Conservation (phyloP, 2,888 invertebrate species). For the Thymelicus acteon region DNA sequence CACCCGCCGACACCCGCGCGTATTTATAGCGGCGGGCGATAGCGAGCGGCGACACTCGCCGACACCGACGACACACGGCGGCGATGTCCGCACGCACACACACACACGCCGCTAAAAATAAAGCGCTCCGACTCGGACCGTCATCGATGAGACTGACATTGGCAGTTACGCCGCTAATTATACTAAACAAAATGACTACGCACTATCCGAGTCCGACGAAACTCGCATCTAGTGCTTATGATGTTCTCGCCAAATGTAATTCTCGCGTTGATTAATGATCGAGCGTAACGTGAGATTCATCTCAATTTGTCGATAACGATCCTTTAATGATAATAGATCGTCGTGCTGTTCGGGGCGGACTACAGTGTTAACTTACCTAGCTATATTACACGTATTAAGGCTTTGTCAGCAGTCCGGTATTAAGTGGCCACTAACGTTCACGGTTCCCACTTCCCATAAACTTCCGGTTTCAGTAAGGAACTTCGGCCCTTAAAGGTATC, state of each 20-base stretch:
- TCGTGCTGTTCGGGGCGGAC: not conserved
- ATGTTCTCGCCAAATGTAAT: constrained; percentile 5
- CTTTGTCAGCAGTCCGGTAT: too few relatives aligned
- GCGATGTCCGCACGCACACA: constrained; percentile 9
- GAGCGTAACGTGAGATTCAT: not conserved
- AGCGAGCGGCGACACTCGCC: constrained; percentile 18
- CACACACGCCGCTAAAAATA: constrained; percentile 27
- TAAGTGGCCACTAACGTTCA: too few relatives aligned
- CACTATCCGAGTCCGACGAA: constrained; percentile 12
- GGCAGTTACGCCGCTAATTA: constrained; percentile 39
- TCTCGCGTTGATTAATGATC: constrained; percentile 14
- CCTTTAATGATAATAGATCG: not conserved
- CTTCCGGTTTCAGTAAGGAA: too few relatives aligned
- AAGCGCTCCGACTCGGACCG: constrained; percentile 33
- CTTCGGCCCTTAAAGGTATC: too few relatives aligned
- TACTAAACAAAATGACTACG: constrained; percentile 33
- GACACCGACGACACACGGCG: constrained; percentile 11
- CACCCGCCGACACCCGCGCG: constrained; percentile 23
- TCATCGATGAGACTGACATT: constrained; percentile 40
- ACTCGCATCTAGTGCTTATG: constrained; percentile 2
- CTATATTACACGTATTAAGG: too few relatives aligned
- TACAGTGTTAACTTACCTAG: too few relatives aligned
- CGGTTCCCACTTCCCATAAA: too few relatives aligned
- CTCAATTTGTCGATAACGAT: not conserved
- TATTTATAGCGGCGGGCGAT: constrained; percentile 36